Percentiles rank a stretch among this genome's conserved stretches.
Evolutionary conservation across 92 coral and sea anemone species (phyloP).

Genomic region (Anthopleura xanthogrammica): DNA sequence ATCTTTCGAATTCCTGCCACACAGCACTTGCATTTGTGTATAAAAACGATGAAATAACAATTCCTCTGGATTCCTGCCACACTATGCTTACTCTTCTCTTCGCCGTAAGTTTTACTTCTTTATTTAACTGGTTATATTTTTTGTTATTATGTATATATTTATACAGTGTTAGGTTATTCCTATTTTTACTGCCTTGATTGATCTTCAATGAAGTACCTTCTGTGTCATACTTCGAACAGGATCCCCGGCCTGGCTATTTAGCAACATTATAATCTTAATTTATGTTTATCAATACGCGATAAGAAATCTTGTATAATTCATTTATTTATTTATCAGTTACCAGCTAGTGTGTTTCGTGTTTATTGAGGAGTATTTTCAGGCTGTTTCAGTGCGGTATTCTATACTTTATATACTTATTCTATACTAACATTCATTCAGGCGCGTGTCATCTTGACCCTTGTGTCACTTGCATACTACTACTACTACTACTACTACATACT

Average conservation of each 20-base stretch:
- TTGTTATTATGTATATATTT: neutral
- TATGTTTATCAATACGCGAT: neutral
- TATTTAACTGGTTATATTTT: neutral
- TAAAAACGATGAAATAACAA: neutral
- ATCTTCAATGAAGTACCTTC: neutral
- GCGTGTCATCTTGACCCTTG: conserved; percentile 3
- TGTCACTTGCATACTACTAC: neutral
- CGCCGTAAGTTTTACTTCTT: conserved; percentile 47
- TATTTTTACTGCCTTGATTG: neutral
- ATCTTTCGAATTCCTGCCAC: neutral
- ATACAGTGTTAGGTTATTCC: neutral
- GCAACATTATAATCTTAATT: neutral
- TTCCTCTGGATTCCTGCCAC: neutral
- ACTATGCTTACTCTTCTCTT: conserved; percentile 53
- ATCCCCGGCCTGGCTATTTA: too few relatives aligned
- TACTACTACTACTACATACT: neutral
- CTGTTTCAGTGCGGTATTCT: neutral
- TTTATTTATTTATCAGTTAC: neutral
- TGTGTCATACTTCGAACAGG: neutral
- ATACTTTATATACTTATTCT: too few relatives aligned
- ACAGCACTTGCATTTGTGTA: neutral
- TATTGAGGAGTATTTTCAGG: neutral
- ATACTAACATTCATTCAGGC: neutral
- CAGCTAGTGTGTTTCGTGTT: neutral
- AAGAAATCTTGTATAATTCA: neutral